Base-by-base conservation (phyloP, 2,888 invertebrate species). In the Scotopteryx bipunctaria region DNA sequence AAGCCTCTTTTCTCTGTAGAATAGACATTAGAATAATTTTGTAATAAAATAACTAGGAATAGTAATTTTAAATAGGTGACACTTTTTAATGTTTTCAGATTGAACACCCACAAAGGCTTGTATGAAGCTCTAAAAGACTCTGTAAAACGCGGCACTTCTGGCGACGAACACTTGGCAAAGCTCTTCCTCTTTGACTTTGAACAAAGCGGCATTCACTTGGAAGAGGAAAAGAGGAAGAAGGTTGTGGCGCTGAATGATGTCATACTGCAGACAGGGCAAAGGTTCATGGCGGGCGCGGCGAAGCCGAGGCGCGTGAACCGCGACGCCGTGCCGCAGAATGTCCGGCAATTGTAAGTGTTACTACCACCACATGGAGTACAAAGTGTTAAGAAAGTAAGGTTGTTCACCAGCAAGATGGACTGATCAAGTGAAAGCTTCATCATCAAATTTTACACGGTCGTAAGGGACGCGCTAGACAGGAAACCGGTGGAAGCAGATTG, bases 121-220 rank as follows among this genome's bases (percentile, higher is more conserved):
- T 98, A 98, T 76, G 91, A 94, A 64, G 94, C 95, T 0, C 83
- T 99, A 45, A 92, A 93, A 45, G 76, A 92, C 50, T 96, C 96
- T 0, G 93, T 95, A 0, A 87, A 92, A 51, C 84, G 92, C 2
- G 95, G 95, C 0, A 98, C 98, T 65, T 92, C 93, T 0, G 94
- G 96, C 0, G 99, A 99, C 76, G 86, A 94, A 49, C 95, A 98
- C 74, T 96, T 99, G 0, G 94, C 96, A 0, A 92, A 95, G 66
- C 87, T 99, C 35, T 99, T 99, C 80, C 88, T 99, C 3, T 97
- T 98, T 77, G 99, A 99, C 83, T 99, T 99, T 83, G 98, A 99
- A 76, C 98, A 98, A 79, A 96, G 97, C 76, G 99, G 99, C 1
- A 99, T 99, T 55, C 99, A 99, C 79, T 89, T 99, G 51, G 93